Conservation (phyloP, 2,888 invertebrate species). For the Dasypolia templi region DNA sequence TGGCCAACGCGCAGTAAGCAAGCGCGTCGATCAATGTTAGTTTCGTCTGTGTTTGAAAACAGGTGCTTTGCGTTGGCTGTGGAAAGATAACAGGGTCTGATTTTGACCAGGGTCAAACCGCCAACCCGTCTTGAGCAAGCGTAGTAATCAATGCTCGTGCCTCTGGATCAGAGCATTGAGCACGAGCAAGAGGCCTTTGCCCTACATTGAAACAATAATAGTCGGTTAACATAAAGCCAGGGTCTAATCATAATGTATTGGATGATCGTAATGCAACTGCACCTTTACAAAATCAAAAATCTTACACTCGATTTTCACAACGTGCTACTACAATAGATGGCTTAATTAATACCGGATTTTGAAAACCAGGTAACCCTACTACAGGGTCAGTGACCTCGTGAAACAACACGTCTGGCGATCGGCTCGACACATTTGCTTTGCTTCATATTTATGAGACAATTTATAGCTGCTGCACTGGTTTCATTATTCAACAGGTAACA, state of each 20-base stretch:
- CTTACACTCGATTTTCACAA: background rate
- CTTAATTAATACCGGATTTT: conserved; percentile 25
- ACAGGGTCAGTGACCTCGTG: conserved; percentile 43
- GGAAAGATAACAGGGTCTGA: background rate
- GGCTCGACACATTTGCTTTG: conserved; percentile 41
- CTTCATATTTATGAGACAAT: conserved; percentile 61
- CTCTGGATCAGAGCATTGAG: too few relatives aligned
- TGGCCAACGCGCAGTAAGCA: too few relatives aligned
- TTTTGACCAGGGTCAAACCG: background rate
- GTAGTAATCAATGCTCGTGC: too few relatives aligned
- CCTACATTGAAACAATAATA: too few relatives aligned
- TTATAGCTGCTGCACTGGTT: conserved; percentile 57
- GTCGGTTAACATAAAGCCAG: background rate
- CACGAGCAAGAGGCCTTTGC: too few relatives aligned
- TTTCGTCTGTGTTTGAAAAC: background rate
- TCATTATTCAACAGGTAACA: conserved; percentile 48
- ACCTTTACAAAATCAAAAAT: background rate
- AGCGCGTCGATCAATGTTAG: too few relatives aligned
- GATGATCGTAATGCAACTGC: too few relatives aligned
- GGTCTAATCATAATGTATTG: background rate
- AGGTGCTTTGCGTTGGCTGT: background rate
- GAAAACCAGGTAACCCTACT: conserved; percentile 23
- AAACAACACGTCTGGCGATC: conserved; percentile 43
- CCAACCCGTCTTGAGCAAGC: too few relatives aligned
- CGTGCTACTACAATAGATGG: conserved; percentile 14